Evolutionary conservation across 92 coral and sea anemone genomes (phyloP), one percentile per base, ranked within the genome.

Genomic region (Parazoanthus atlanticus): DNA sequence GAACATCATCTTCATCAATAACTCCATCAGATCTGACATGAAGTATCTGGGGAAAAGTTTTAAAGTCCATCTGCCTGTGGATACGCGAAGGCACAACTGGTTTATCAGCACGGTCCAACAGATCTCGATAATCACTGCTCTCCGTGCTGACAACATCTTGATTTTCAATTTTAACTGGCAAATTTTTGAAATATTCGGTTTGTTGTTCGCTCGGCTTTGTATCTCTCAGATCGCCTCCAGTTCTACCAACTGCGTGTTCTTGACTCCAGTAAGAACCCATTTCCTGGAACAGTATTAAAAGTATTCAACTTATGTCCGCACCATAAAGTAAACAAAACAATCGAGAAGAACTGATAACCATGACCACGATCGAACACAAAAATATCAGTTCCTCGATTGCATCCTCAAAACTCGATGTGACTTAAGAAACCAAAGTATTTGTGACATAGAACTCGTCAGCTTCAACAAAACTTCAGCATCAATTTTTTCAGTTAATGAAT

Each of bases 251-350:
- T 28, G 34, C 11, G 28, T 84, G n/a, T 9, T 69, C 87, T 70
- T 70, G 67, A 71, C 87, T 84, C 87, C 87, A 84, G 21, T 69
- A 84, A 74, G 78, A 84, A 28, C 87, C 87, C 87, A 84, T 84
- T n/a, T 38, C 19, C 58, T 52, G 0, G 58, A 34, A 34, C 38
- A 1, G 38, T 3, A 3, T 34, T n/a, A 10, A n/a, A 47, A 78
- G 8, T 11, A 21, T 28, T 78, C 66, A 78, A 78, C 33, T 78
- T 78, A 33, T 17, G 17, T 25, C 46, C 32, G 19, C 81, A 40
- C 17, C 77, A 52, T 12, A 52, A 52, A 2, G 58, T 52, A 52
- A 52, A 52, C 58, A 52, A 52, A 52, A 52, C 58, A 52, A 52
- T 52, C 19, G 58, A 16, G 19, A 52, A 16, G 12, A 23, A 61